A percentile compares a stretch with the other conserved stretches of the same genome.
Evolutionary conservation across 2,113 vertebrate species (phyloP).

Genomic region (Carollia perspicillata): DNA sequence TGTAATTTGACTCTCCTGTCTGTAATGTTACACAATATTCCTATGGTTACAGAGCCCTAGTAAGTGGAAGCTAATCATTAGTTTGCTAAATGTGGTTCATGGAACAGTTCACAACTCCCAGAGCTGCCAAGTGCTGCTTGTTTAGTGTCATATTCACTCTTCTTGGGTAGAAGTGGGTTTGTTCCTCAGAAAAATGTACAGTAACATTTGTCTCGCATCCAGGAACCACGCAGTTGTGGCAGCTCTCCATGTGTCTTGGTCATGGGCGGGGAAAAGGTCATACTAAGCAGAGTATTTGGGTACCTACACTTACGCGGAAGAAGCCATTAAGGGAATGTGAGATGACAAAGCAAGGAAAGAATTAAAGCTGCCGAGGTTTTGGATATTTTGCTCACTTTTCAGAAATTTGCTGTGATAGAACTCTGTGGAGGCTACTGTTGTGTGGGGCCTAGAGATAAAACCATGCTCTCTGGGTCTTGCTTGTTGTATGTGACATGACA

Average conservation of each 20-base stretch:
- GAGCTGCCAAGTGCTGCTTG: conserved; percentile 60
- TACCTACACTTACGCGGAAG: neutral
- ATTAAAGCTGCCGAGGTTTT: neutral
- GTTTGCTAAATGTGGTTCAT: conserved; percentile 75
- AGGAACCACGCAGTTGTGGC: conserved; percentile 1
- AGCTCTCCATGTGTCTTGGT: conserved; percentile 5
- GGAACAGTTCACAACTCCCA: conserved; percentile 57
- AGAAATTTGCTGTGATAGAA: neutral
- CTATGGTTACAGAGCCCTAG: conserved; percentile 66
- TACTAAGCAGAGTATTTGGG: neutral
- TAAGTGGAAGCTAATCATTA: conserved; percentile 74
- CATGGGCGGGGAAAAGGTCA: neutral
- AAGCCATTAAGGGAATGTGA: neutral
- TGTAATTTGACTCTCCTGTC: conserved; percentile 72
- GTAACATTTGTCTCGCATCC: conserved; percentile 50
- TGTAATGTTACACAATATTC: conserved; percentile 74
- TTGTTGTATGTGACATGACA: neutral
- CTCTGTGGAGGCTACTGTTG: neutral
- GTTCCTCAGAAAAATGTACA: conserved; percentile 63
- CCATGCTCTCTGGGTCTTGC: neutral
- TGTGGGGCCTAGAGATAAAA: neutral
- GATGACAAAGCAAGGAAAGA: neutral
- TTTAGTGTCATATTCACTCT: conserved; percentile 26
- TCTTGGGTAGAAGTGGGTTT: conserved; percentile 45
- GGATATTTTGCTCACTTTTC: neutral